Evolutionary conservation across 2,888 invertebrate species (phyloP), one percentile per base, ranked within the genome.

Genomic region (Odontomyia ornata): DNA sequence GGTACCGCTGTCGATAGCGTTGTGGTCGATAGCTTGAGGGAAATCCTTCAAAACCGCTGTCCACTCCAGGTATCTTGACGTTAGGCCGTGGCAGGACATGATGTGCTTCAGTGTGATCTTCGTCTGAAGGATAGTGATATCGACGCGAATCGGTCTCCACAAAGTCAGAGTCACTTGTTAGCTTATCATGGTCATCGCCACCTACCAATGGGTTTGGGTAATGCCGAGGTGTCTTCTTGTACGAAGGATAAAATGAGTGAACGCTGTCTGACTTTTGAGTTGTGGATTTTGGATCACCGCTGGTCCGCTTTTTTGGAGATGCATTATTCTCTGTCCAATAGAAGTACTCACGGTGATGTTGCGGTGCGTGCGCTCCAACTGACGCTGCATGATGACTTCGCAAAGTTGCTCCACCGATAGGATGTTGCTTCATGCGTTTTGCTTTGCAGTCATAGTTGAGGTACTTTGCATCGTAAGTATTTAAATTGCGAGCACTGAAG

Each of bases 291-390:
- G 64, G 4, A 67, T 80, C 77, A 11, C 75, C 76, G 28, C 77
- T 77, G 30, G 46, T 76, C 15, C 78, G 77, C 43, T 76, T 65
- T 78, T 84, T 85, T 5, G 57, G 73, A 18, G 57, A 57, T 3
- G 73, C 3, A 60, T 84, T 83, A 77, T 85, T 85, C 76, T 85
- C 85, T 0, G 85, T 85, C 86, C 86, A 86, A 69, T 85, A 85
- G 77, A 86, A 86, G 56, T 85, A 84, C 73, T 86, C 86, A 77
- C 86, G 85, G 27, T 62, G 75, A 36, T 72, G 72, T 21, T 43
- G 75, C 1, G 73, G 73, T 23, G 30, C 18, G 23, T 64, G 64
- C 2, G 27, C 18, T 30, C 47, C 65, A 27, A 18, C 7, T 28
- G 77, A 15, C 27, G 72, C 18, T 43, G 75, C 28, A 25, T 60